Conservation (phyloP, 1,140 invertebrate genomes). For the Drosophila biarmipes region DNA sequence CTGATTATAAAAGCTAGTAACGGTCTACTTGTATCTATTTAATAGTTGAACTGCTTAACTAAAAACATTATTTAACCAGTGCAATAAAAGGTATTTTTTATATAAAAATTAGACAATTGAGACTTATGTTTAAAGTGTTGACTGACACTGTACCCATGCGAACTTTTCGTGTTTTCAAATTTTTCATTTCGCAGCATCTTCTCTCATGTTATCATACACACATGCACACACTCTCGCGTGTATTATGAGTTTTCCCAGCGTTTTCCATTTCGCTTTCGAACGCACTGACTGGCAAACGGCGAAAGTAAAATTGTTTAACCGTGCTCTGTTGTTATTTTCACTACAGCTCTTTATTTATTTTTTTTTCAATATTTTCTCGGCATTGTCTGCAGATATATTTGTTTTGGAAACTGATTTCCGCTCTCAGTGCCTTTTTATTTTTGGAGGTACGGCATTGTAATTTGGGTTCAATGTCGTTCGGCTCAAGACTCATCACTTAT, state of each 20-base stretch:
- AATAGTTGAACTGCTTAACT: too few species aligned
- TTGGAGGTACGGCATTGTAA: constrained; percentile 71
- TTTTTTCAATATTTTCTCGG: constrained; percentile 3
- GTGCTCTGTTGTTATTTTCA: constrained; percentile 14
- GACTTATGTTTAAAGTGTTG: neutral
- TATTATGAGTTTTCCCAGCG: constrained; percentile 27
- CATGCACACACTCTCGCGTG: constrained; percentile 7
- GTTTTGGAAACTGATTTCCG: constrained; percentile 31
- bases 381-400: constrained; percentile 1
- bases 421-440: constrained; percentile 53
- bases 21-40: too few species aligned
- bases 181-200: constrained; percentile 40
- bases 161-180: constrained; percentile 57
- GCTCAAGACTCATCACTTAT: constrained; percentile 66
- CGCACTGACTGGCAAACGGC: constrained; percentile 44
- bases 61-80: too few species aligned
- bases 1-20: too few species aligned
- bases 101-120: too few species aligned
- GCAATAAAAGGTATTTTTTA: neutral
- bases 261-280: constrained; percentile 72
- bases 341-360: constrained; percentile 3
- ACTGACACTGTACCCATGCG: constrained; percentile 1
- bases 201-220: constrained; percentile 40
- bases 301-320: constrained; percentile 56
- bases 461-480: constrained; percentile 62